These are phyloP conservation scores for Myotis planiceps DNA, from an alignment of 2,797 vertebrate species.

Conservation along the genomic window DNA sequence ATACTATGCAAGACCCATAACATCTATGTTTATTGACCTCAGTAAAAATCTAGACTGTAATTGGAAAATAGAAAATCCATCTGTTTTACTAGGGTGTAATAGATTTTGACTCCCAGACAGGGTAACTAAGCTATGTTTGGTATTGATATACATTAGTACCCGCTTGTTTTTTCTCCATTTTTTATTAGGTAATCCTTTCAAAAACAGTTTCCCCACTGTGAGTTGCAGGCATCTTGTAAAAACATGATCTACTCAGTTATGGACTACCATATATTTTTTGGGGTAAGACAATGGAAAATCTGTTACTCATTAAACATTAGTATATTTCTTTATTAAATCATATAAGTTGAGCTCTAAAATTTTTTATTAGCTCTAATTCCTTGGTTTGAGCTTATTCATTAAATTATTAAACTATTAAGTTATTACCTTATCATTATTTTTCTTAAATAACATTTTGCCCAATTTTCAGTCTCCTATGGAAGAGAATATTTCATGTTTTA, in stretches of 20 bases:
- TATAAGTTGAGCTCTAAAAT: neutral
- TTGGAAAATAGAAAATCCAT: constrained; percentile 56
- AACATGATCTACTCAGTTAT: neutral
- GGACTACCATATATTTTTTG: neutral
- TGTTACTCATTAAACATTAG: constrained; percentile 8
- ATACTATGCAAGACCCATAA: neutral
- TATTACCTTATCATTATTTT: neutral
- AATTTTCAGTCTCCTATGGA: neutral
- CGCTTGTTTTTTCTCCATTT: neutral
- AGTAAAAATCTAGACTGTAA: constrained; percentile 23
- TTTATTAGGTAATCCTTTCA: constrained; percentile 48
- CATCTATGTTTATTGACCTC: constrained; percentile 37
- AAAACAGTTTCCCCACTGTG: neutral
- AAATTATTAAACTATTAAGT: neutral
- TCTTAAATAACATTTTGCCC: neutral
- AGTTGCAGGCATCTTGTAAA: constrained; percentile 19
- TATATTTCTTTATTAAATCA: constrained; percentile 40
- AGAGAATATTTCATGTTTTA: neutral
- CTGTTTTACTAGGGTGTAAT: constrained; percentile 25
- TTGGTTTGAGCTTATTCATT: neutral
- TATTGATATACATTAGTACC: neutral
- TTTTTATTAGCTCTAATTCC: neutral
- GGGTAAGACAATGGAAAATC: constrained; percentile 4
- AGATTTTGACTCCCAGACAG: constrained; percentile 40
- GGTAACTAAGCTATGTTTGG: constrained; percentile 30